Base-by-base conservation (phyloP, 2,888 invertebrate species). In the Philereme transversata region DNA sequence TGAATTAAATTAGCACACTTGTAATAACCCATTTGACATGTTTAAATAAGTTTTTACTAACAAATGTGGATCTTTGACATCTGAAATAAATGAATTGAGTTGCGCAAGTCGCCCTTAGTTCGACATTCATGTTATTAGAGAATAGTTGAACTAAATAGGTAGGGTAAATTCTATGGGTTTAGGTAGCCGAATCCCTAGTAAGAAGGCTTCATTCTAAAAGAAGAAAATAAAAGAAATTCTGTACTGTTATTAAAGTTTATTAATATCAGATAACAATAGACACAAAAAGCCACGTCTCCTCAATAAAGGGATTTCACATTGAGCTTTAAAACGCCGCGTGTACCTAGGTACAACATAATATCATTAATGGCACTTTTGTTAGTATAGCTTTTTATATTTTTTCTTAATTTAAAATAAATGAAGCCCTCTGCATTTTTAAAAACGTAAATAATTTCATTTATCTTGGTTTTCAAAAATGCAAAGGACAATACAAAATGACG, bases 321-420 rank as follows among this genome's bases (percentile, higher is more conserved):
- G 48, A 22, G 22, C 53, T 45, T 44, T 41, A 22, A 22, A 22
- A 56, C 60, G 56, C 59, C 7, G 51, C 51, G 46, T 53, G 35
- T 52, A n/a, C n/a, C n/a, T n/a, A n/a, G n/a, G n/a, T n/a, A 55
- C 61, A 60, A 59, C 75, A 59, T 78, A 78, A 81, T 83, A 80
- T 77, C 72, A 83, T 76, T 83, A 87, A 88, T 90, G 89, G 89
- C 88, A 89, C 88, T 72, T 22, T 60, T 72, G 79, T 84, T 82
- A 83, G 78, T 79, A 73, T 67, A 72, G 73, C 72, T 71, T 69
- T 58, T 62, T 63, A 60, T 59, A 64, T 62, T 60, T 68, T 64
- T 49, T 5, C 50, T 51, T 62, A 57, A 47, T 43, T 22, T 22
- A 22, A 22, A 22, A 60, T 51, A 52, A 49, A 63, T 11, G 60